Percentiles rank a stretch among this genome's conserved stretches.
Evolutionary conservation across 2,888 invertebrate genomes (phyloP).

Genomic region (Xestia xanthographa): DNA sequence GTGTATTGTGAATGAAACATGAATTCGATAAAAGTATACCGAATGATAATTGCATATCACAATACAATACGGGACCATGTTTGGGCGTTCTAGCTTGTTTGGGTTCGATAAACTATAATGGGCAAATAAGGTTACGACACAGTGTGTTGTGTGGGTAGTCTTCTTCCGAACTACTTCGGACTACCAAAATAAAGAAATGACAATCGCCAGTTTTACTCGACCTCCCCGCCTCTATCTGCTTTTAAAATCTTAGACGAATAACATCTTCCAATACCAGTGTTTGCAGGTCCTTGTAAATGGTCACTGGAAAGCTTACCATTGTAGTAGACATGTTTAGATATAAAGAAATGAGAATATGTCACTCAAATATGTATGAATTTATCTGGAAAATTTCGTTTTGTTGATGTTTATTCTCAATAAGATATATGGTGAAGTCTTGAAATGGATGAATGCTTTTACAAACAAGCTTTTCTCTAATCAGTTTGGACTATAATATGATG

Average conservation of each 20-base stretch:
- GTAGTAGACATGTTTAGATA: constrained; percentile 50
- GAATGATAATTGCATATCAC: constrained; percentile 60
- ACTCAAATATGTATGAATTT: constrained; percentile 45
- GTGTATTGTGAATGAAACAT: constrained; percentile 37
- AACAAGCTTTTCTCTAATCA: not conserved
- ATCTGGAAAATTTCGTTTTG: constrained; percentile 34
- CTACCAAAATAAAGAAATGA: constrained; percentile 63
- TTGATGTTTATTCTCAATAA: constrained; percentile 20
- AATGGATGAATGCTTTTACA: not conserved
- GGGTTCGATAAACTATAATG: constrained; percentile 76
- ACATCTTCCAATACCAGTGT: constrained; percentile 5
- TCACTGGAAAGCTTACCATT: constrained; percentile 43
- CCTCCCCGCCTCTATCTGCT: constrained; percentile 12
- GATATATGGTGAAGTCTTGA: not conserved
- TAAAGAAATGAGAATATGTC: constrained; percentile 58
- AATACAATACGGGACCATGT: constrained; percentile 50
- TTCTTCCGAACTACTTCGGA: constrained; percentile 52
- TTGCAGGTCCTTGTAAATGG: constrained; percentile 39
- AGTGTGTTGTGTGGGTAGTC: constrained; percentile 74
- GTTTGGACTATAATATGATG: not conserved
- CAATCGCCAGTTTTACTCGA: constrained; percentile 48
- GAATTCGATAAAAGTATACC: constrained; percentile 48
- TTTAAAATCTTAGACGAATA: constrained; percentile 15
- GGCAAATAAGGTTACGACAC: constrained; percentile 72
- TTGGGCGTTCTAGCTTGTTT: constrained; percentile 59